A percentile compares a stretch with the other conserved stretches of the same genome.
Conservation (phyloP, 2,797 vertebrate genomes). For the Sebastes jordani region DNA sequence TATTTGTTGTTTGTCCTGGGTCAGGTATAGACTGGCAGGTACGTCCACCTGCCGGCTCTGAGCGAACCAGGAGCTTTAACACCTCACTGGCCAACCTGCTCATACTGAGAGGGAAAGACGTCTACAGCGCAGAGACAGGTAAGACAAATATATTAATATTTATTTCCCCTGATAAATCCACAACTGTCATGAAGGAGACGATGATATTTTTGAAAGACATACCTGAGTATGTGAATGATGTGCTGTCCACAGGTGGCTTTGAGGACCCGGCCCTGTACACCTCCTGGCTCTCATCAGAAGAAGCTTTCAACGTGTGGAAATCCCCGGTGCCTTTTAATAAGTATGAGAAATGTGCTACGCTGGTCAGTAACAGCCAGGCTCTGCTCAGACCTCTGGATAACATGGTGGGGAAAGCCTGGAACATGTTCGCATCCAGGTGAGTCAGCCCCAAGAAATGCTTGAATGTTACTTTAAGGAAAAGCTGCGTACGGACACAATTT, state of each 20-base stretch:
- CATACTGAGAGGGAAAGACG: conserved; percentile 92
- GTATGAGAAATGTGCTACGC: conserved; percentile 91
- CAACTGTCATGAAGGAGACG: background rate
- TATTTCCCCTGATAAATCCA: background rate
- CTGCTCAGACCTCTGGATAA: conserved; percentile 88
- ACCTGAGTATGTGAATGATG: background rate
- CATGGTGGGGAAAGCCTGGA: conserved; percentile 94
- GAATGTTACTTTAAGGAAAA: background rate
- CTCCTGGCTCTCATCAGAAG: conserved; percentile 85
- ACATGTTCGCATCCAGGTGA: conserved; percentile 99
- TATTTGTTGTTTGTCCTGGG: background rate
- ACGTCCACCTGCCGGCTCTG: conserved; percentile 63
- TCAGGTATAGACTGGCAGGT: conserved; percentile 95
- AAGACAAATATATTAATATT: background rate
- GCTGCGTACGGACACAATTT: background rate
- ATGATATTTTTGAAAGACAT: background rate
- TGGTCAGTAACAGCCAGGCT: conserved; percentile 96
- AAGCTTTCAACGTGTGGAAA: conserved; percentile 87
- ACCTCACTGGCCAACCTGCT: conserved; percentile 92
- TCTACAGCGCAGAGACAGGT: conserved; percentile 85
- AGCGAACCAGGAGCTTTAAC: conserved; percentile 75
- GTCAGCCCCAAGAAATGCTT: conserved; percentile 19
- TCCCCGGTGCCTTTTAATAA: conserved; percentile 89
- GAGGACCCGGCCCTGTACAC: conserved; percentile 88
- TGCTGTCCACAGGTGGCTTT: conserved; percentile 82